Base-by-base conservation (phyloP, 1,140 invertebrate species). In the Babylonia areolata region DNA sequence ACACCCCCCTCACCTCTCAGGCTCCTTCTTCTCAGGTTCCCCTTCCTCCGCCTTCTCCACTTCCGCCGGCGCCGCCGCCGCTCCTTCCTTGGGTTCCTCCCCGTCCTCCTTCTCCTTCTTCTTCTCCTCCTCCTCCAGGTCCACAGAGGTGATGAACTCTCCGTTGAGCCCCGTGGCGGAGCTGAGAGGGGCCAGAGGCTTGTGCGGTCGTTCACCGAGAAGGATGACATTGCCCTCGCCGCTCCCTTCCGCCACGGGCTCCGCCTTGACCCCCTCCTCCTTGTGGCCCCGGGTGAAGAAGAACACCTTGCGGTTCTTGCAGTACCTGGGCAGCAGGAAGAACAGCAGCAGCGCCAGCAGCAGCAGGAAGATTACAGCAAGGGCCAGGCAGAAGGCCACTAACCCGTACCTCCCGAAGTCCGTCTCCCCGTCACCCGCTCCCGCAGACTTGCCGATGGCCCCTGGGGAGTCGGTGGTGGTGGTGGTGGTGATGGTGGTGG, bases 131-230 rank as follows among this genome's bases (percentile, higher is more conserved):
- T 3, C 31, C 37, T 84, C 82, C 3, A 84, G 64, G 39, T 84
- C 82, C 31, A 84, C 69, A 11, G 82, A 5, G 23, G 82, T 84
- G 64, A 73, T 71, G 82, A 40, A 84, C 82, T 84, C 82, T 15
- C 82, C 82, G 64, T 84, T 84, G 40, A 84, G 82, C 1, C 82
- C 82, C 1, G 82, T 84, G 37, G 82, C 82, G 35, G 82, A 84
- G 6, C 64, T 23, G 64, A 84, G 73, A 28, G 82, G 64, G 20
- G 64, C 82, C 82, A 84, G 33, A n/a, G 64, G 64, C 37, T 84
- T 84, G 69, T 84, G 82, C 1, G 78, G 46, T 31, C 40, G n/a
- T 39, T 84, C 69, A 23, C 40, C 82, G 33, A 84, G 15, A 2
- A 84, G 69, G 31, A 46, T 46, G 23, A 46, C 82, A 40, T 82